Base-by-base conservation (phyloP, 2,888 invertebrate species). In the Diaprepes abbreviatus region DNA sequence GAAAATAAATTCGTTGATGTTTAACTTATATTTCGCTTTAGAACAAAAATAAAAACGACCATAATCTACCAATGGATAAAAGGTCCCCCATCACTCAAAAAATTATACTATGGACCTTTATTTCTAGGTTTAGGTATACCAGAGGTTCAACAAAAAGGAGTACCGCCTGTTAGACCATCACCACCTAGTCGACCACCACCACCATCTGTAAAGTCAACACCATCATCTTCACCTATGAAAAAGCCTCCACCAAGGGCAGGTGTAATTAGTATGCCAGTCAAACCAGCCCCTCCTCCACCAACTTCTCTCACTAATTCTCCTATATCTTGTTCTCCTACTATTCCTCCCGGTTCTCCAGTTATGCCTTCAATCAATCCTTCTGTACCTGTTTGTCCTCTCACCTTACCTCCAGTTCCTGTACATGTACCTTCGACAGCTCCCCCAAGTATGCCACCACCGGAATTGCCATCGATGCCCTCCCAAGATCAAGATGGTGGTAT, bases 101-200 rank as follows among this genome's bases (percentile, higher is more conserved):
- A 17, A 3, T 1, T 21, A n/a, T 21, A 35, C 55, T 57, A n/a
- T 48, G 21, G 14, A 50, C 35, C 5, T n/a, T 33, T 48, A 4
- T 31, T 59, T 57, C 17, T 67, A 80, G 82, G 81, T 70, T 78
- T 87, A 50, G 84, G 86, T 2, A 86, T 87, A 59, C 88, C 88
- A 1, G 87, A 88, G 73, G 80, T 78, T 6, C 55, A 85, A 24
- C 85, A 85, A 75, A 60, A 74, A 71, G 58, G 73, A 16, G 17
- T 73, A 12, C 74, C 50, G 12, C 68, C 70, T 24, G 70, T 77
- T 5, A 74, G 82, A 55, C 73, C 81, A 12, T 78, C 78, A 6
- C 87, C 87, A 24, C 89, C 89, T 0, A 78, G 83, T 14, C 83
- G 88, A 68, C 89, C 88, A 5, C 88, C 88, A 3, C 88, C 88